Evolutionary conservation across 1,140 invertebrate genomes (phyloP), one percentile per base, ranked within the genome.

Genomic region (Drosophila willistoni): DNA sequence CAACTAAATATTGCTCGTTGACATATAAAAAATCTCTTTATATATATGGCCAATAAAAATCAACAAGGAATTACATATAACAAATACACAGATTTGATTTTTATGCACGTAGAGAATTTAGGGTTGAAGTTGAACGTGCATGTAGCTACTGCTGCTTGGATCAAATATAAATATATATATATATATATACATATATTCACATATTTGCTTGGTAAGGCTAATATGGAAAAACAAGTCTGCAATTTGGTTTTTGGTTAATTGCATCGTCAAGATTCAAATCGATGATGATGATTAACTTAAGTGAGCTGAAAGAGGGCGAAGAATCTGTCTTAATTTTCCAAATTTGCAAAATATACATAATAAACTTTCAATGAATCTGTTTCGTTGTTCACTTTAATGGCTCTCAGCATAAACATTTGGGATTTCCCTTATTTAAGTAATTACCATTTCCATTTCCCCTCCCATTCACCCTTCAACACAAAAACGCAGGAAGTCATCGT

Each of bases 11-110:
- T 59, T 66, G 60, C 57, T 22, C 72, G 79, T 73, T 86, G 79
- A 86, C 82, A 86, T 87, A 82, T 79, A 77, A 73, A 77, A 64
- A 76, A 69, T 64, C 55, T 54, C 63, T 54, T 76, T 68, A 22
- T 22, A 22, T 22, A 51, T 22, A 51, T 22, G 44, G 17, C 17
- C 44, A 72, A 64, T 72, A 76, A 80, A 69, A 73, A 71, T 69
- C 79, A 77, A 70, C 79, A 79, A 66, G 41, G 67, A 81, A 71
- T 79, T 67, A 81, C 72, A 82, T 82, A 85, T 79, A 86, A 82
- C 82, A 78, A 79, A 86, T 73, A 77, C 65, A 59, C 72, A 77
- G 79, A 86, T 86, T 82, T 86, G 83, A 87, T 83, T 86, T 87
- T 86, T 79, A 86, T 86, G 83, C 83, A 86, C 83, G 83, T 77